phyloP scores from a whole-genome alignment of 35 echinoderm and acorn worm genomes.

The Apostichopus californicus region DNA sequence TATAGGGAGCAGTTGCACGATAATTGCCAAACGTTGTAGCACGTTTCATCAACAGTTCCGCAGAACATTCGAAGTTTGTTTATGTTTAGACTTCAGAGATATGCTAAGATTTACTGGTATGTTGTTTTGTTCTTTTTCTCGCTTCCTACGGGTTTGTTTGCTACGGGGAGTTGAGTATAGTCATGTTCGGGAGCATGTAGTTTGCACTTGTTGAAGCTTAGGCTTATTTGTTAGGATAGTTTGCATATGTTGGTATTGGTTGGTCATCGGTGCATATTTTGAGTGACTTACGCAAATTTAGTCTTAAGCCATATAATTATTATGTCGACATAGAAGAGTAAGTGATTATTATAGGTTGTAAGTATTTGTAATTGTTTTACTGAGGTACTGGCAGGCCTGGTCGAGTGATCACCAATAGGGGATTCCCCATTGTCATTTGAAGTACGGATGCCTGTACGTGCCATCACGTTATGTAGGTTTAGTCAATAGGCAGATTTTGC shows the following conservation, averaged over 20 bases:
- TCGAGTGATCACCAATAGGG: slow-evolving; percentile 18
- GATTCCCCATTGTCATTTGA: slow-evolving; percentile 40
- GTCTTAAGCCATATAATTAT: no score
- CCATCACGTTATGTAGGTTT: not conserved
- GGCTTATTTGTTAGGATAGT: slow-evolving; percentile 33
- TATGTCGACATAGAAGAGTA: not conserved
- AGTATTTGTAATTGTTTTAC: slow-evolving; percentile 50
- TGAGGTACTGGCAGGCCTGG: slow-evolving; percentile 14
- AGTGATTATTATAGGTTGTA: slow-evolving; percentile 49
- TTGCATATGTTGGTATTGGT: not conserved
- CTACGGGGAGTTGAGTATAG: not conserved
- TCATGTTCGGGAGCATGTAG: slow-evolving; percentile 42
- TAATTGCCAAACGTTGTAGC: not conserved
- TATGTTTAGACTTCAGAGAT: slow-evolving; percentile 34
- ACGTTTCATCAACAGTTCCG: not conserved
- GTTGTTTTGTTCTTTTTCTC: slow-evolving; percentile 3
- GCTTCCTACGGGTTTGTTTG: no score
- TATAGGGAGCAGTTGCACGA: no score
- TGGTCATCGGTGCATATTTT: no score
- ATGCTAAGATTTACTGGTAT: not conserved
- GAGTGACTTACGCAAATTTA: no score
- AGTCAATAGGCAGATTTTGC: slow-evolving; percentile 16
- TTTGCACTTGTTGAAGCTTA: slow-evolving; percentile 30
- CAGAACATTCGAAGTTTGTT: slow-evolving; percentile 44
- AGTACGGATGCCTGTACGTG: slow-evolving; percentile 49